Base-by-base conservation (phyloP, 2,797 vertebrate species). In the Aldrovandia affinis region DNA sequence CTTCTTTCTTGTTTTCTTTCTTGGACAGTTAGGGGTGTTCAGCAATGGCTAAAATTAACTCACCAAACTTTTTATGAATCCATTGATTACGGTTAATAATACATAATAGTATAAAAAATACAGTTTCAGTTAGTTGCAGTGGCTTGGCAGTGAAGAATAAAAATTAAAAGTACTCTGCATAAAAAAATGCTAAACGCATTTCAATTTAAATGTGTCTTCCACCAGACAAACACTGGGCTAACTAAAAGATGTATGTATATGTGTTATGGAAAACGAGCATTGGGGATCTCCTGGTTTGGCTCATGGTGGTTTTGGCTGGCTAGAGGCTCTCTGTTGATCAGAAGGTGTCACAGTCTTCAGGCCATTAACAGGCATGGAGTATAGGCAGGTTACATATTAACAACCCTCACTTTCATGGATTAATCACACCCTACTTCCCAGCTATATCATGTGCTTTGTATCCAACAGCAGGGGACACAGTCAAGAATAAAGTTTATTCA, bases 261-360 rank as follows among this genome's bases (percentile, higher is more conserved):
- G 47, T 70, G 54, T 57, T 57, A 57, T 3, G 70, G 39, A 75
- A 44, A 75, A 25, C 44, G 36, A 44, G 39, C 22, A 75, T 44
- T 75, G 70, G 44, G 22, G 39, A 44, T 42, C 20, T 75, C 6
- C 15, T 18, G 39, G 22, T 42, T 42, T n/a, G 36, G 44, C 22
- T 22, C 33, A 7, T 18, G 15, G 65, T 15, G 30, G 14, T 70
- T 30, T 70, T 70, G 14, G 2, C 39, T 22, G 42, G 65, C 91
- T 92, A 90, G 92, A 90, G 92, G 93, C 91, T 94, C 92, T 90
- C 87, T 90, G 93, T 92, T 83, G 90, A 95, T 93, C 95, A 95
- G 95, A 95, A 95, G 94, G 94, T 94, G 93, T 92, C 95, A 95
- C 91, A 92, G 93, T 92, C 94, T 94, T 90, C 87, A 52, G 94